Conservation (phyloP, 2,888 invertebrate species). For the Noctua fimbriata region DNA sequence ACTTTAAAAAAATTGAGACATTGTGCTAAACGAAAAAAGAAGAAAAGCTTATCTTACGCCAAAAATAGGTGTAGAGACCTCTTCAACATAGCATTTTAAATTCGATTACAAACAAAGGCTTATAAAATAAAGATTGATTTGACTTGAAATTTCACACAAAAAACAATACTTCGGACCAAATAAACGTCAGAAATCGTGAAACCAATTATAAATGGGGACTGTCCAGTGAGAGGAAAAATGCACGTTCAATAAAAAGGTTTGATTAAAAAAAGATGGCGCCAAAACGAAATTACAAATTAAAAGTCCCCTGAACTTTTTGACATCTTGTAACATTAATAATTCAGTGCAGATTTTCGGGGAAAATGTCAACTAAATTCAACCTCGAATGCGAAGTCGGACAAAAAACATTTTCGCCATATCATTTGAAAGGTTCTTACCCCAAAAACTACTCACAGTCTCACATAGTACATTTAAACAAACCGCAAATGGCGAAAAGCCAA, state of each 20-base stretch:
- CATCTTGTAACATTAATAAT: conserved; percentile 35
- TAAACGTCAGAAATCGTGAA: conserved; percentile 26
- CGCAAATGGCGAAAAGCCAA: conserved; percentile 50
- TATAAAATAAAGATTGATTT: neutral
- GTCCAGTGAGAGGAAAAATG: conserved; percentile 5
- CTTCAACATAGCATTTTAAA: neutral
- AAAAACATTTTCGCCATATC: conserved; percentile 40
- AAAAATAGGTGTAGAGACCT: conserved; percentile 1
- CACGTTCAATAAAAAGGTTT: conserved; percentile 30
- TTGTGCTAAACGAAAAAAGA: conserved; percentile 14
- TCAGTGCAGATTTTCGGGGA: conserved; percentile 11
- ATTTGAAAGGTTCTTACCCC: conserved; percentile 29
- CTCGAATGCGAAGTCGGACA: conserved; percentile 3
- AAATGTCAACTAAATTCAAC: conserved; percentile 13
- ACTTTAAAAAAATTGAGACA: conserved; percentile 17
- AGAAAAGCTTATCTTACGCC: conserved; percentile 29
- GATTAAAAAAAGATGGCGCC: conserved; percentile 10
- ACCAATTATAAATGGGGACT: conserved; percentile 42
- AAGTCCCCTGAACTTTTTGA: conserved; percentile 12
- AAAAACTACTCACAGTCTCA: conserved; percentile 36
- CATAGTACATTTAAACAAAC: conserved; percentile 46
- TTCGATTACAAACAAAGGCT: neutral
- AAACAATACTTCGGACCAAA: conserved; percentile 25
- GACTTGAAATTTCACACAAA: neutral
- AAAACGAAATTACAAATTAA: conserved; percentile 7